phyloP scores from a whole-genome alignment of 1,140 invertebrate genomes.

The Pachyrhynchus sulphureomaculatus region DNA sequence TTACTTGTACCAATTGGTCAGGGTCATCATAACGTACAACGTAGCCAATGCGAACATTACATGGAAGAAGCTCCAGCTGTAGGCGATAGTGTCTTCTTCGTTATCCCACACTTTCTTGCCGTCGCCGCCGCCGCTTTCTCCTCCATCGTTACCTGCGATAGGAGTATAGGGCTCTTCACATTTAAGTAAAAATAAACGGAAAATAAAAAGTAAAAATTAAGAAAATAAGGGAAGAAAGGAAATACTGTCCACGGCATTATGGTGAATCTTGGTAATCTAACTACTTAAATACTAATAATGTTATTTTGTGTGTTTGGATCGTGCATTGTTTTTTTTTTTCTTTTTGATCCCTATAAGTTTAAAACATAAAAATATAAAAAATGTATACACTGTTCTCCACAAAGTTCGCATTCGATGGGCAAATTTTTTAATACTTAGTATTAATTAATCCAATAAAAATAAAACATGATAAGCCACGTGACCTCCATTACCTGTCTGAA shows the following conservation, averaged over 20 bases:
- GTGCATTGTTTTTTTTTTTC: too few species aligned
- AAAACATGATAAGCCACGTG: too few species aligned
- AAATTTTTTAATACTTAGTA: too few species aligned
- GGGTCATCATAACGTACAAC: conserved; percentile 99
- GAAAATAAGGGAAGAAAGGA: conserved; percentile 15
- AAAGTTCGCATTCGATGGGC: too few species aligned
- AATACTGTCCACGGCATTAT: conserved; percentile 43
- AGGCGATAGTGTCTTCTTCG: conserved; percentile 91
- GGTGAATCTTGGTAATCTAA: conserved; percentile 12
- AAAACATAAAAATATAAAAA: too few species aligned
- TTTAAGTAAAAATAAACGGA: conserved; percentile 37
- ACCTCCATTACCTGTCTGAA: too few species aligned
- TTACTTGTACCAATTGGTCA: conserved; percentile 98
- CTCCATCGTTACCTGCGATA: conserved; percentile 53
- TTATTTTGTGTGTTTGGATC: too few species aligned
- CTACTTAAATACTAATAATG: too few species aligned
- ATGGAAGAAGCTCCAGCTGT: conserved; percentile 98
- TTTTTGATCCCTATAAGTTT: too few species aligned
- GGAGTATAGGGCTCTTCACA: conserved; percentile 44
- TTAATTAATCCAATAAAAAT: too few species aligned
- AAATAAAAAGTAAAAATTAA: conserved; percentile 37
- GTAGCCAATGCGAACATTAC: conserved; percentile 96
- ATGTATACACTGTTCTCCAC: too few species aligned
- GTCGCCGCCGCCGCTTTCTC: conserved; percentile 62
- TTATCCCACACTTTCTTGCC: conserved; percentile 86